Evolutionary conservation across 1,140 invertebrate genomes (phyloP).

Genomic region (Coelopa frigida): DNA sequence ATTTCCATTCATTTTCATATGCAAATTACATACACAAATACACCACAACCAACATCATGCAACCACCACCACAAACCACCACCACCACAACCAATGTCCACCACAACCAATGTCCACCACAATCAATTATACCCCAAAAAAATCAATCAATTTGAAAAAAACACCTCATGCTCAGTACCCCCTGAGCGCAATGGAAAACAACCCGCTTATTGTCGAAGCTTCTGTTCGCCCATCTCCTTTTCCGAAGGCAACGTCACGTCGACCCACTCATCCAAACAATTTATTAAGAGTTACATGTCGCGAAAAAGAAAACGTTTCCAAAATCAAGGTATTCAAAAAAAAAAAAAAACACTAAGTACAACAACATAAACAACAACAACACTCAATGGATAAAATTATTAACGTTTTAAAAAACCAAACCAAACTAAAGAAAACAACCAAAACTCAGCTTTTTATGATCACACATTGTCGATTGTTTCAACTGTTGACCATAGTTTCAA

Average conservation of each 20-base stretch:
- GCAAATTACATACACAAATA: constrained; percentile 8
- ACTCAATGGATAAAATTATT: too few relatives aligned
- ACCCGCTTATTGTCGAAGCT: constrained; percentile 44
- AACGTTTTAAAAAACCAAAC: too few relatives aligned
- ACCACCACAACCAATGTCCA: constrained; percentile 14
- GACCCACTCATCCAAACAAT: constrained; percentile 40
- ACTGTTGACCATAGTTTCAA: too few relatives aligned
- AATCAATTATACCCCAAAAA: constrained; percentile 14
- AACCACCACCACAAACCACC: constrained; percentile 1
- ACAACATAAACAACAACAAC: too few relatives aligned
- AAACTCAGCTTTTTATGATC: too few relatives aligned
- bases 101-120: constrained; percentile 22
- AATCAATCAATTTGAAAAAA: too few relatives aligned
- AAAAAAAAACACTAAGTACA: too few relatives aligned
- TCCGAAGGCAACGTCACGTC: constrained; percentile 33
- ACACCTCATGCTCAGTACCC: constrained; percentile 41
- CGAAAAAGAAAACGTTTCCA: constrained; percentile 44
- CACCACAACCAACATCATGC: constrained; percentile 10
- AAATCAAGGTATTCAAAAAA: constrained; percentile 38
- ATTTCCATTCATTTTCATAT: background rate
- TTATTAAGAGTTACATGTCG: constrained; percentile 42
- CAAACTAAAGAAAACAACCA: too few relatives aligned
- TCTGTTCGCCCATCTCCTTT: constrained; percentile 39
- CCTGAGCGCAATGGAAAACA: constrained; percentile 37
- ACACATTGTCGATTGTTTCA: too few relatives aligned